A percentile compares a stretch with the other conserved stretches of the same genome.
These are phyloP conservation scores for Myotis yumanensis DNA, from an alignment of 2,113 vertebrate species.

Conservation along the genomic window DNA sequence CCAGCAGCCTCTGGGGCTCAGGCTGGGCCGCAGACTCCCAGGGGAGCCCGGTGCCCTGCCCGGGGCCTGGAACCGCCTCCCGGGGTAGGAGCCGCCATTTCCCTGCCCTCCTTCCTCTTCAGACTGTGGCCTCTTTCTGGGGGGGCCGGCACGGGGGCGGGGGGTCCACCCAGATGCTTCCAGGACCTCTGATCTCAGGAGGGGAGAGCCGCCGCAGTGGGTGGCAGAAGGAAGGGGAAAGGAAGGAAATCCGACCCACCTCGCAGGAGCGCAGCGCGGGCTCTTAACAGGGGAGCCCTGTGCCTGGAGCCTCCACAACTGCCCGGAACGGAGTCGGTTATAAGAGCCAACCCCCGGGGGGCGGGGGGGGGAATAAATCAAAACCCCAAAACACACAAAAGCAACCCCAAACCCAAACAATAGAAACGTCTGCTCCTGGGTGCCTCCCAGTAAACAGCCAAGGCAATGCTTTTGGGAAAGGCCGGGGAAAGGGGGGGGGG, in stretches of 20 bases:
- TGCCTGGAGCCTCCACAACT: background rate
- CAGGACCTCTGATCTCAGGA: background rate
- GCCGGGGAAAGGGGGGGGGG: background rate
- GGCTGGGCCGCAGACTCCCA: background rate
- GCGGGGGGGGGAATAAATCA: background rate
- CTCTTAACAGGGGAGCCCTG: background rate
- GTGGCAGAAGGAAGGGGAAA: background rate
- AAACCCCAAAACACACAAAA: background rate
- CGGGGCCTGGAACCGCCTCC: background rate
- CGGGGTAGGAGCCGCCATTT: background rate
- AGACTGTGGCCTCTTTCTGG: background rate
- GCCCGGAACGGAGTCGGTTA: background rate
- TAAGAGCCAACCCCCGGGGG: background rate
- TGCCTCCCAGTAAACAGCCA: conserved; percentile 12
- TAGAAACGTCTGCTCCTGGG: conserved; percentile 17
- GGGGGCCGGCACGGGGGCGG: too few relatives aligned
- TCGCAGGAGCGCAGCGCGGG: background rate
- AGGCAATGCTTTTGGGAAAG: conserved; percentile 63
- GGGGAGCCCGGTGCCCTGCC: background rate
- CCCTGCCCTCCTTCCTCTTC: background rate
- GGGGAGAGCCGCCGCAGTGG: background rate
- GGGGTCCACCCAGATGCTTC: background rate
- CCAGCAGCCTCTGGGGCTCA: background rate
- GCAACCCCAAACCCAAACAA: background rate
- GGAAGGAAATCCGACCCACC: background rate